phyloP scores from a whole-genome alignment of 2,888 invertebrate species.

The Andrena camellia region DNA sequence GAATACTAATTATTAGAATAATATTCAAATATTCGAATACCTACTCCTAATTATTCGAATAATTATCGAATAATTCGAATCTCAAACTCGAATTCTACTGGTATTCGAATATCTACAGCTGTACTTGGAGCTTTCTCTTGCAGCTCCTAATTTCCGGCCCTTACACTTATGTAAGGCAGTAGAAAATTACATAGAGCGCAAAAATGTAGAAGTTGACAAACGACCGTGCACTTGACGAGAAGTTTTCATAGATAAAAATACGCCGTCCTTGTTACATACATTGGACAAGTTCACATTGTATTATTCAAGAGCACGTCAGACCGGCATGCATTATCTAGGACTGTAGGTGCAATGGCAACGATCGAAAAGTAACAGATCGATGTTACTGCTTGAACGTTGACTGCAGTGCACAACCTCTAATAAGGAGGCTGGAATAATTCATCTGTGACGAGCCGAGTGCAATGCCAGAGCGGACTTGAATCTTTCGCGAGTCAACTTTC shows the following conservation, averaged over 20 bases:
- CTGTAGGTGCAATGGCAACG: conserved; percentile 19
- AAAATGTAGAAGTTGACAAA: no score
- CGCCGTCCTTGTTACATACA: conserved; percentile 40
- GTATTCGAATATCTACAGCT: no score
- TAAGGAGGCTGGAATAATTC: conserved; percentile 37
- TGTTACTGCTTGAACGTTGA: not conserved
- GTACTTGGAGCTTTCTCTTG: no score
- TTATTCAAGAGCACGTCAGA: conserved; percentile 39
- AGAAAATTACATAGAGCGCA: no score
- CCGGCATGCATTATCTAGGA: conserved; percentile 23
- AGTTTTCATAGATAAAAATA: conserved; percentile 6
- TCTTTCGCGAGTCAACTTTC: conserved; percentile 55
- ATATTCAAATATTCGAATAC: no score
- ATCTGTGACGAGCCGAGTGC: conserved; percentile 41
- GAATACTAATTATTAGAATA: no score
- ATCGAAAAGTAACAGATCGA: conserved; percentile 43
- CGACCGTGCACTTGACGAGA: not conserved
- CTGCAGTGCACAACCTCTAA: not conserved
- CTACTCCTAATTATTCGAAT: no score
- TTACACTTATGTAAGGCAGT: no score
- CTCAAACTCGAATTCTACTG: no score
- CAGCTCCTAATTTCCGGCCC: no score
- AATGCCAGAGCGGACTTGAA: conserved; percentile 9
- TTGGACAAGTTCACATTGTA: conserved; percentile 43
- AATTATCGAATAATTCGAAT: no score